Evolutionary conservation across 2,888 invertebrate genomes (phyloP), one percentile per base, ranked within the genome.

Genomic region (Cryptophagus acutangulus): DNA sequence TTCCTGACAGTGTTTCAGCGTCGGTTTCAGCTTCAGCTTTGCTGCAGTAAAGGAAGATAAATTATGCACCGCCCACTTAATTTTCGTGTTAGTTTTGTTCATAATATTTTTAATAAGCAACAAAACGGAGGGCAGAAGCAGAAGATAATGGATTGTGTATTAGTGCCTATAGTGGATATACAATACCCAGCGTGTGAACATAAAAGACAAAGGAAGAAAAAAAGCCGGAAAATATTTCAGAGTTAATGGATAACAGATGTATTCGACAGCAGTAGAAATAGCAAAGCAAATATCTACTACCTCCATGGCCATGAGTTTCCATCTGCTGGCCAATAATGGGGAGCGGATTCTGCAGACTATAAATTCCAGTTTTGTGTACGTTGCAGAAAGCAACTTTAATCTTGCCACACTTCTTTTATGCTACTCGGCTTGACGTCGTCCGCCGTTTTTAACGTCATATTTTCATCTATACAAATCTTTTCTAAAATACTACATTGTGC

Each of bases 221-320:
- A 20, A 20, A n/a, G n/a, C n/a, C n/a, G 46, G 46, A 43, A 52
- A 56, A 54, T 56, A 57, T 54, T 54, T 57, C 49, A 51, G 33
- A n/a, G 38, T 47, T 58, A 58, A 55, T 58, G 55, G 54, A 54
- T 51, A 55, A 46, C 58, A 59, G 52, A 57, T 58, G 57, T 54
- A 57, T 57, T 55, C 53, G 56, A 57, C 57, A 51, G 45, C 35
- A n/a, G n/a, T n/a, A n/a, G n/a, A n/a, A n/a, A n/a, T n/a, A n/a
- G 36, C 6, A 50, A 51, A 52, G 53, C 54, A 51, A 58, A 56
- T 56, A 58, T 55, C 51, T 40, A 48, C 46, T 43, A n/a, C n/a
- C n/a, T 43, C n/a, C n/a, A 34, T 38, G 34, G 45, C 24, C 24
- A 20, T 20, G 24, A 20, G 24, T 20, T 20, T 20, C 24, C 24